Evolutionary conservation across 2,888 invertebrate genomes (phyloP).

Genomic region (Halictus ligatus): DNA sequence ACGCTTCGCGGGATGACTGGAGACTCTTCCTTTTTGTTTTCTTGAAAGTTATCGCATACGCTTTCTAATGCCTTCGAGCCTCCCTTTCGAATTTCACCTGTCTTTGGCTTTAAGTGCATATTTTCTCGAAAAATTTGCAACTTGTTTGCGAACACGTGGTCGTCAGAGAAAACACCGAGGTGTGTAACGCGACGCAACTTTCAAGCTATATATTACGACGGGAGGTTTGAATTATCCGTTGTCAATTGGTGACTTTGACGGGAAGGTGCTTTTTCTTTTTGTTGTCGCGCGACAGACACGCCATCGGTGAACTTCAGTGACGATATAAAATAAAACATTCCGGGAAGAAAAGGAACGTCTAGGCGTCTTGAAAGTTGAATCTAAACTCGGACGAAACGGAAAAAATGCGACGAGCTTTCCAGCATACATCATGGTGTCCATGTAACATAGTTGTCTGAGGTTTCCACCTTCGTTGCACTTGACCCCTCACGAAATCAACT

Average conservation of each 20-base stretch:
- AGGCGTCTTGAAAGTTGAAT: neutral
- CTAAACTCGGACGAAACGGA: neutral
- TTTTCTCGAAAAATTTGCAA: neutral
- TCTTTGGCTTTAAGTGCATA: no score
- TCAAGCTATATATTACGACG: neutral
- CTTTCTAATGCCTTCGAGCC: neutral
- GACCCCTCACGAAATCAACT: neutral
- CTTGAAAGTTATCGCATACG: neutral
- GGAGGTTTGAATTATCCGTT: neutral
- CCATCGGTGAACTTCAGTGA: neutral
- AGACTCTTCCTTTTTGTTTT: neutral
- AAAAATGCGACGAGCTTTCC: neutral
- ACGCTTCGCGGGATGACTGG: neutral
- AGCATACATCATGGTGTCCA: neutral
- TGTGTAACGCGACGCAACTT: neutral
- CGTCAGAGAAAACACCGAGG: neutral
- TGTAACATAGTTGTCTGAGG: neutral
- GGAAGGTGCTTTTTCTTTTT: neutral
- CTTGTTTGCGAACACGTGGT: neutral
- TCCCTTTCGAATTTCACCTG: neutral
- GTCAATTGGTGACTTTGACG: neutral
- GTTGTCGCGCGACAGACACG: neutral
- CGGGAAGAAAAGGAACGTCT: no score
- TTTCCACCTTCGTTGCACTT: neutral
- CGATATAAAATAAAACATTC: neutral